A percentile compares a stretch with the other conserved stretches of the same genome.
These are phyloP conservation scores for Lamellibrachia columna DNA, from an alignment of 2,888 invertebrate species.

Conservation along the genomic window DNA sequence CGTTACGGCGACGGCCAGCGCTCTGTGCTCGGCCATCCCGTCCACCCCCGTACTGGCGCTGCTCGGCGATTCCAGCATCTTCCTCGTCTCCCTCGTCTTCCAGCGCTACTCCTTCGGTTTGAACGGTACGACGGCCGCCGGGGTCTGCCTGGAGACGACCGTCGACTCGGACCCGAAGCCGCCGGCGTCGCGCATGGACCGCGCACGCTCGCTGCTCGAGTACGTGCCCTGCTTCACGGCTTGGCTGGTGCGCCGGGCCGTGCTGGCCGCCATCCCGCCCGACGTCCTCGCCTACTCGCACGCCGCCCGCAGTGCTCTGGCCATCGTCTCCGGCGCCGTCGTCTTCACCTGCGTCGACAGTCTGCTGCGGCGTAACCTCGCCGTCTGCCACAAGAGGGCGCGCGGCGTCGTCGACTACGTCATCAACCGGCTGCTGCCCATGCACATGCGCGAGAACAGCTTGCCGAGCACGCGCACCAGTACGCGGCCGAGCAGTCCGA, in stretches of 20 bases:
- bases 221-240: constrained; percentile 4
- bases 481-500: not conserved
- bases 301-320: not conserved
- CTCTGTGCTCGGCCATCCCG: not conserved
- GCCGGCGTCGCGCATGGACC: not conserved
- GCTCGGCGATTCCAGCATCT: not conserved
- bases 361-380: not conserved
- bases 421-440: constrained; percentile 5
- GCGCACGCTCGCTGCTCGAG: not conserved
- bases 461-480: constrained; percentile 11
- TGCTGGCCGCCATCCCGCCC: not conserved
- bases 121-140: not conserved
- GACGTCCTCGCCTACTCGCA: not conserved
- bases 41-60: not conserved
- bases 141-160: not conserved
- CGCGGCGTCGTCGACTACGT: constrained; percentile 12
- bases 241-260: not conserved
- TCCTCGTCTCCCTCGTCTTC: not conserved
- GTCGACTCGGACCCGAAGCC: not conserved
- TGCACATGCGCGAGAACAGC: constrained; percentile 6
- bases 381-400: not conserved
- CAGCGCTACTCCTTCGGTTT: not conserved
- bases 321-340: not conserved
- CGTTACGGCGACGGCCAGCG: not conserved
- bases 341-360: constrained; percentile 3